phyloP scores from a whole-genome alignment of 1,140 invertebrate species.

The Hydropsyche tenuis region DNA sequence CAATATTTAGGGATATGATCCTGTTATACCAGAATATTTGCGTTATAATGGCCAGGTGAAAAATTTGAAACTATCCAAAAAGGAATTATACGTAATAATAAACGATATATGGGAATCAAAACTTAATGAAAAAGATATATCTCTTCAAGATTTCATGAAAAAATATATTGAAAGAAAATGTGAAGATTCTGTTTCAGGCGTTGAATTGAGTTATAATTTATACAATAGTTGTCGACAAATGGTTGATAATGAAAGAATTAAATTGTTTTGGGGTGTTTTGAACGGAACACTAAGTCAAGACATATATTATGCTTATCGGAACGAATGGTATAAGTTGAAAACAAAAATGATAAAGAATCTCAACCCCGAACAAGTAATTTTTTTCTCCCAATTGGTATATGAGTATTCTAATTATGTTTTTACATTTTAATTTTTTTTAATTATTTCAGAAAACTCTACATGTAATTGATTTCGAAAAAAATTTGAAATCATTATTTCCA shows the following conservation, averaged over 20 bases:
- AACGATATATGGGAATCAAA: conserved; percentile 60
- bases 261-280: conserved; percentile 58
- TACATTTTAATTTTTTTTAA: background rate
- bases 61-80: conserved; percentile 58
- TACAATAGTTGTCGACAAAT: conserved; percentile 58
- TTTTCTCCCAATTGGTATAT: too few species aligned
- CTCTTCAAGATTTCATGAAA: conserved; percentile 58
- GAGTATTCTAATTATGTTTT: too few species aligned
- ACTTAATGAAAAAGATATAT: conserved; percentile 46
- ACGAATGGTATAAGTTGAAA: conserved; percentile 53
- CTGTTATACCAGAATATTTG: conserved; percentile 57
- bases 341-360: conserved; percentile 52
- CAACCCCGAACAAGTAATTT: conserved; percentile 53
- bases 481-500: conserved; percentile 55
- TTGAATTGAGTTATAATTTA: conserved; percentile 61
- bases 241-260: conserved; percentile 59
- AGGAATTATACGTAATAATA: conserved; percentile 59
- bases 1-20: conserved; percentile 56
- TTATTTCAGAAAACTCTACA: conserved; percentile 53
- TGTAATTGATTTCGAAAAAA: conserved; percentile 59
- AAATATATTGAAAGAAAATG: conserved; percentile 51
- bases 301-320: conserved; percentile 56
- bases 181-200: conserved; percentile 56
- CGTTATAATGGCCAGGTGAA: conserved; percentile 58
- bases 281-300: conserved; percentile 56